Evolutionary conservation across 1,140 invertebrate genomes (phyloP).

Genomic region (Adelges cooleyi): DNA sequence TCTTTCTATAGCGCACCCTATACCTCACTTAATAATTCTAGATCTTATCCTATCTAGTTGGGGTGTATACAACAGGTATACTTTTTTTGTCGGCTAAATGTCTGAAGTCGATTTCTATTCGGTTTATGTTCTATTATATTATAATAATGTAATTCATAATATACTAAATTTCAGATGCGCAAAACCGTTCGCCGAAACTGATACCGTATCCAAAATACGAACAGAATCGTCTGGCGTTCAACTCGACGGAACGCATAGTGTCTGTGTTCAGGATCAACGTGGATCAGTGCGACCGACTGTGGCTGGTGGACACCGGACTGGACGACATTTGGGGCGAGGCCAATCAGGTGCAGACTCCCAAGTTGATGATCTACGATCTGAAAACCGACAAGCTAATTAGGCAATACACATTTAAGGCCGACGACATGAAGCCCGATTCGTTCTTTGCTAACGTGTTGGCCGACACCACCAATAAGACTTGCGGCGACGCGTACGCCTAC

Average conservation of each 20-base stretch:
- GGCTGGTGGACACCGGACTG: constrained; percentile 62
- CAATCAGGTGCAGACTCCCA: constrained; percentile 44
- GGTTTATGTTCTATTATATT: no score
- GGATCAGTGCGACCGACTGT: constrained; percentile 59
- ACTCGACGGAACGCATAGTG: constrained; percentile 51
- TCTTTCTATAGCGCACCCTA: no score
- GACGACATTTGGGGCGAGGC: constrained; percentile 49
- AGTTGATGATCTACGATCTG: constrained; percentile 59
- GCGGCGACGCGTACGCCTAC: constrained; percentile 60
- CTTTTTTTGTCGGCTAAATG: no score
- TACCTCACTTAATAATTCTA: no score
- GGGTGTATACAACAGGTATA: no score
- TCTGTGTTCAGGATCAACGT: constrained; percentile 59
- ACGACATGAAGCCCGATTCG: constrained; percentile 53
- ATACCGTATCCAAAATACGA: constrained; percentile 64
- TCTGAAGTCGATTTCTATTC: no score
- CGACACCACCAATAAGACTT: constrained; percentile 52
- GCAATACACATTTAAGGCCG: constrained; percentile 48
- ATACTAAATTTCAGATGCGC: constrained; percentile 26
- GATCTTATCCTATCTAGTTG: no score
- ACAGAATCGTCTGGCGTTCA: constrained; percentile 42
- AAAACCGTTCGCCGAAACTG: constrained; percentile 46
- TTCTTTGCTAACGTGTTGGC: constrained; percentile 64
- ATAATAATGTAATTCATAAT: no score
- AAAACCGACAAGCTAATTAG: constrained; percentile 54